phyloP scores from a whole-genome alignment of 23 tunicate genomes.

The Corella eumyota region DNA sequence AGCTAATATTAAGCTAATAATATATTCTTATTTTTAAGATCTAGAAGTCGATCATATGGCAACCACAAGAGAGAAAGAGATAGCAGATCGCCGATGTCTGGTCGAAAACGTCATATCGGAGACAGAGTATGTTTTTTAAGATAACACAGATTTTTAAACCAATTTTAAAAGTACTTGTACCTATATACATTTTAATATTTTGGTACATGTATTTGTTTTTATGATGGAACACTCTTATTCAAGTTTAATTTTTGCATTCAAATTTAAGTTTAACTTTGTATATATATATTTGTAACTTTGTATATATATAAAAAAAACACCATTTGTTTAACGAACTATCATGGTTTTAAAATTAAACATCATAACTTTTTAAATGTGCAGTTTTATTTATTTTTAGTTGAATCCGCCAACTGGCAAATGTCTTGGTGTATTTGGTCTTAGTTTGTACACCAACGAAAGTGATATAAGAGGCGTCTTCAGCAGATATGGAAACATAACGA shows the following conservation, averaged over 20 bases:
- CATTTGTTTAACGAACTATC: too few relatives aligned
- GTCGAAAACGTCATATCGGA: constrained; percentile 76
- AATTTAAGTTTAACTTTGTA: too few relatives aligned
- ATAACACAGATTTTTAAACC: background rate
- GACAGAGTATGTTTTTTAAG: constrained; percentile 48
- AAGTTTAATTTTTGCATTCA: too few relatives aligned
- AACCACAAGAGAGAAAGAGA: constrained; percentile 36
- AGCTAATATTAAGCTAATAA: too few relatives aligned
- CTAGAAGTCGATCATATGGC: constrained; percentile 24
- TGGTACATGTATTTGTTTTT: too few relatives aligned
- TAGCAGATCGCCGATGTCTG: constrained; percentile 84
- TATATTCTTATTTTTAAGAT: background rate
- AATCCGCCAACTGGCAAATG: constrained; percentile 81
- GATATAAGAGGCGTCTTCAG: constrained; percentile 73
- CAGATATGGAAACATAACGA: constrained; percentile 71
- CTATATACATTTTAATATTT: background rate
- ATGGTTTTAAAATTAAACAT: too few relatives aligned
- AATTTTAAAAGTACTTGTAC: too few relatives aligned
- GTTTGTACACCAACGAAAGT: constrained; percentile 76
- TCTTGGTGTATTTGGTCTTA: constrained; percentile 82
- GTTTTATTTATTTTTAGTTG: constrained; percentile 25
- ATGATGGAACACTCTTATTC: too few relatives aligned
- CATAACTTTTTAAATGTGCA: too few relatives aligned
- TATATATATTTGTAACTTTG: too few relatives aligned
- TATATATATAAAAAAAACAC: too few relatives aligned